These are phyloP conservation scores for Delia radicum DNA, from an alignment of 1,140 invertebrate genomes.

Conservation along the genomic window DNA sequence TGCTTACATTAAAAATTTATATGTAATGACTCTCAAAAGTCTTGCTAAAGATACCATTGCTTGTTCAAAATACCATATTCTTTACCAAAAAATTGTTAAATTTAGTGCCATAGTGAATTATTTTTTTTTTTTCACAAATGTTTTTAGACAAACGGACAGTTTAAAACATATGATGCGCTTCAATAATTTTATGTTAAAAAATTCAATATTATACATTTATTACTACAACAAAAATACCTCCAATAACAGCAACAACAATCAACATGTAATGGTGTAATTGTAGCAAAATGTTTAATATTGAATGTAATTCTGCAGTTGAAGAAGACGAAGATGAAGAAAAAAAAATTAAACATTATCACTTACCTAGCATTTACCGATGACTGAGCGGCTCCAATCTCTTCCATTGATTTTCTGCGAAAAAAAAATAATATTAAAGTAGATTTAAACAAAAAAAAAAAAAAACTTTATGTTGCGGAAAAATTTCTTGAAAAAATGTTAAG, in stretches of 20 bases:
- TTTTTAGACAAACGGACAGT: background rate
- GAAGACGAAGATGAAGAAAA: background rate
- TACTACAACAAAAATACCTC: conserved; percentile 26
- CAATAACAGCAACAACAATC: background rate
- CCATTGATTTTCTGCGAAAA: conserved; percentile 68
- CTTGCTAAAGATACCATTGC: too few species aligned
- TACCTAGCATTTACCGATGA: conserved; percentile 69
- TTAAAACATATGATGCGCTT: conserved; percentile 33
- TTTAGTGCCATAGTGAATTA: too few species aligned
- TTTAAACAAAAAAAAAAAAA: too few species aligned
- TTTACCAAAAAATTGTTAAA: too few species aligned
- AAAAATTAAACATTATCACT: conserved; percentile 55
- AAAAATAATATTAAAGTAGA: conserved; percentile 19
- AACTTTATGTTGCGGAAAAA: background rate
- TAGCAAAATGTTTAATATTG: background rate
- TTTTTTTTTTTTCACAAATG: too few species aligned
- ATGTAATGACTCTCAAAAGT: too few species aligned
- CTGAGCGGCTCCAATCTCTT: conserved; percentile 65
- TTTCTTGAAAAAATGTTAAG: conserved; percentile 15
- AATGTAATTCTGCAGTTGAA: background rate
- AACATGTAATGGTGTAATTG: background rate
- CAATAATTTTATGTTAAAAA: conserved; percentile 56
- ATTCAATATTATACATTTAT: conserved; percentile 31
- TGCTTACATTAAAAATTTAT: too few species aligned
- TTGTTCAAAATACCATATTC: too few species aligned